These are phyloP conservation scores for Rhincodon typus DNA, from an alignment of 2,797 vertebrate species.

Conservation along the genomic window DNA sequence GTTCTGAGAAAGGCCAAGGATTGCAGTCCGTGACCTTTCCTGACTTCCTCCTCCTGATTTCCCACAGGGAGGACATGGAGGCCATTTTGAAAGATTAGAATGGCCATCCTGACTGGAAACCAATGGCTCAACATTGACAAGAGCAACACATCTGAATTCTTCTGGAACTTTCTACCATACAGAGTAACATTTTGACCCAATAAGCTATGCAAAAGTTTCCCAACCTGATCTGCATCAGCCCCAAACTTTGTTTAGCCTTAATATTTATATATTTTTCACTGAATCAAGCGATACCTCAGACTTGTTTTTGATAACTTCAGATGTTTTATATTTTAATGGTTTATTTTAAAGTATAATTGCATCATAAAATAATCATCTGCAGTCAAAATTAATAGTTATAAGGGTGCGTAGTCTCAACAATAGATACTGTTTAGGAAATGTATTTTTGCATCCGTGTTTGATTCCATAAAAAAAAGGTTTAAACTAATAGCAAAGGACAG, in stretches of 20 bases:
- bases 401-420: conserved; percentile 19
- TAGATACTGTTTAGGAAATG: conserved; percentile 27
- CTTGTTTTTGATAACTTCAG: conserved; percentile 26
- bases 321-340: conserved; percentile 24
- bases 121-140: neutral
- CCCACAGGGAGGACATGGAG: neutral
- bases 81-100: neutral
- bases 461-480: neutral
- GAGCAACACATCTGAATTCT: neutral
- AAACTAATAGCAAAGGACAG: neutral
- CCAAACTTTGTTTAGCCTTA: neutral
- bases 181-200: neutral
- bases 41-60: neutral
- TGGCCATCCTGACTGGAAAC: neutral
- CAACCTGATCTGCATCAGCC: neutral
- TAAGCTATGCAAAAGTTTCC: neutral
- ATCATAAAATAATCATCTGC: conserved; percentile 15
- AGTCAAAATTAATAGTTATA: conserved; percentile 32
- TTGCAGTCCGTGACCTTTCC: neutral
- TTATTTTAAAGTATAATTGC: conserved; percentile 16
- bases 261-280: neutral
- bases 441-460: neutral
- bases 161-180: neutral
- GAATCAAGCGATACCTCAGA: conserved; percentile 3
- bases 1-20: neutral